phyloP scores from a whole-genome alignment of 2,888 invertebrate species.

The Adela reaumurella region DNA sequence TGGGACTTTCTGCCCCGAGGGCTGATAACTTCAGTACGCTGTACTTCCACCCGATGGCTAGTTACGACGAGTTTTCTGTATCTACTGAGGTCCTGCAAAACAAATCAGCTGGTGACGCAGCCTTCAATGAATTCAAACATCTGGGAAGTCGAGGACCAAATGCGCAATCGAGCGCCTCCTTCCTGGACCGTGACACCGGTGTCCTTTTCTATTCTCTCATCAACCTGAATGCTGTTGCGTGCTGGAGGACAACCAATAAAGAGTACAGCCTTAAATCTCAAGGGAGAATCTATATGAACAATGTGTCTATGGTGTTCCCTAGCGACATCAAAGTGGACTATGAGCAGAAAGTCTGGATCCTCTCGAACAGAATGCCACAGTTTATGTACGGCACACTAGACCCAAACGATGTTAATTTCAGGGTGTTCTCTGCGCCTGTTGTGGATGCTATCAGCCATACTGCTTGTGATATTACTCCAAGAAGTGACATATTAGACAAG shows the following conservation, averaged over 20 bases:
- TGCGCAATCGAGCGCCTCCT: slow-evolving; percentile 70
- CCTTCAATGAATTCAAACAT: slow-evolving; percentile 62
- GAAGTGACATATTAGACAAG: slow-evolving; percentile 53
- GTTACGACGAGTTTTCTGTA: slow-evolving; percentile 73
- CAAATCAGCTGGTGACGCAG: slow-evolving; percentile 48
- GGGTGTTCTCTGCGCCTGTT: slow-evolving; percentile 65
- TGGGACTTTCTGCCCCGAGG: slow-evolving; percentile 64
- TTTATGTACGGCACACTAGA: slow-evolving; percentile 67
- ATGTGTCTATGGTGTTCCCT: slow-evolving; percentile 70
- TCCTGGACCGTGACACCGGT: slow-evolving; percentile 66
- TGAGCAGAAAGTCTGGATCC: slow-evolving; percentile 67
- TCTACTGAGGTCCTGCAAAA: slow-evolving; percentile 65
- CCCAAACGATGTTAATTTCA: slow-evolving; percentile 64
- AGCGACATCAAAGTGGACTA: slow-evolving; percentile 75
- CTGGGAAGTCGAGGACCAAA: slow-evolving; percentile 69
- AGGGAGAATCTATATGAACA: slow-evolving; percentile 67
- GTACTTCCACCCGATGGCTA: slow-evolving; percentile 77
- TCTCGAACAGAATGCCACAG: slow-evolving; percentile 68
- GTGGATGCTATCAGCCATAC: slow-evolving; percentile 69
- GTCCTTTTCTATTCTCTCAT: slow-evolving; percentile 73
- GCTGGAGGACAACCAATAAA: slow-evolving; percentile 70
- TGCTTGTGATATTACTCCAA: slow-evolving; percentile 61
- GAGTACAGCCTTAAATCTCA: slow-evolving; percentile 67
- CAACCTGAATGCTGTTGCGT: slow-evolving; percentile 72
- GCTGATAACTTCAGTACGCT: slow-evolving; percentile 65